Conservation (phyloP, 2,797 vertebrate genomes). For the Varecia variegata region DNA sequence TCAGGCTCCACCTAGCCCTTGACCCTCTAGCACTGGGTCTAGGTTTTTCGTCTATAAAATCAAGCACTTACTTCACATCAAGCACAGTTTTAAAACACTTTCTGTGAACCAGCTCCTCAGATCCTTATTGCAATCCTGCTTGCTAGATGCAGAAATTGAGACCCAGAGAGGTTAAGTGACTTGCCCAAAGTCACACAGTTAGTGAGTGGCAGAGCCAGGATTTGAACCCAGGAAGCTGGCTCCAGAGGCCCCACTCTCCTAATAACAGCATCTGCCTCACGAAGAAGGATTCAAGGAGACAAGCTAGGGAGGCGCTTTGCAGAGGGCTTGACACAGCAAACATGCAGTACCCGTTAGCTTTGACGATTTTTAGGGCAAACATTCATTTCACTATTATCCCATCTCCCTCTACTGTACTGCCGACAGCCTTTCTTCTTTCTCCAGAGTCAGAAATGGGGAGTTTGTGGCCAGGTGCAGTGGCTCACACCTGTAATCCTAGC, state of each 20-base stretch:
- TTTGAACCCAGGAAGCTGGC: neutral
- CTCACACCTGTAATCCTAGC: no score
- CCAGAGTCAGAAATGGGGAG: neutral
- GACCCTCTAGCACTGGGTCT: neutral
- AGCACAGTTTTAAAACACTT: neutral
- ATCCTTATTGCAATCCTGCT: neutral
- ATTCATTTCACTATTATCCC: neutral
- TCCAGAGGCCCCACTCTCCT: neutral
- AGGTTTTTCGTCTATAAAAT: neutral
- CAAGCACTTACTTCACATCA: neutral
- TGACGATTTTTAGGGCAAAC: neutral
- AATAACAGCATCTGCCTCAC: neutral
- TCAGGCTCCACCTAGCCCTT: neutral
- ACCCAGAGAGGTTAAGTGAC: neutral
- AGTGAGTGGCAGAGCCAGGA: neutral
- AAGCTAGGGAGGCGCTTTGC: neutral
- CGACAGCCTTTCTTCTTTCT: neutral
- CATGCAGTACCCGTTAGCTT: neutral
- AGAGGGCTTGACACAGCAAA: fast-evolving
- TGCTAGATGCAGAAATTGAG: neutral
- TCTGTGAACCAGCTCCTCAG: neutral
- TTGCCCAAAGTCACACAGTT: neutral
- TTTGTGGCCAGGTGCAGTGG: no score
- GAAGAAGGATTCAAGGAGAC: neutral
- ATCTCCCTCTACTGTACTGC: neutral